These are phyloP conservation scores for Syngnathoides biaculeatus DNA, from an alignment of 2,113 vertebrate genomes.

Conservation along the genomic window DNA sequence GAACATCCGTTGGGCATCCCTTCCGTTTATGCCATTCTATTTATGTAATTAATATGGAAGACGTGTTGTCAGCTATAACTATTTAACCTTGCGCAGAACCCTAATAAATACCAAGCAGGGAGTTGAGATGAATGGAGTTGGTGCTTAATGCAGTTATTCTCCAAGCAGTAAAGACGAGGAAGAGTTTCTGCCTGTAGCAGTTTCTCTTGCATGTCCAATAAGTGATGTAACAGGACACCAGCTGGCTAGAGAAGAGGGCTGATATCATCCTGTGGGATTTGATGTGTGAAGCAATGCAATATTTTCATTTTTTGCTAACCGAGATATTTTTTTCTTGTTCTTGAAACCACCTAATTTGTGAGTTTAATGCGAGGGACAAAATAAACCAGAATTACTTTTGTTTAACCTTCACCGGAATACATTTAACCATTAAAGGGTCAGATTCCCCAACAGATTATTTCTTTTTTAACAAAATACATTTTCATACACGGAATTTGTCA, in stretches of 20 bases:
- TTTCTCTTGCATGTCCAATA: background rate
- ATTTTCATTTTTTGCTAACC: too few species aligned
- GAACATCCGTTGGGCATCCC: conserved; percentile 50
- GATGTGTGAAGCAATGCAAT: conserved; percentile 26
- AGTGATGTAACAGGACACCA: conserved; percentile 13
- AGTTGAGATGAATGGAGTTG: conserved; percentile 14
- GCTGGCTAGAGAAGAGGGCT: conserved; percentile 1
- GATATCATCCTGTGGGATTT: conserved; percentile 2
- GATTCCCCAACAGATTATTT: background rate
- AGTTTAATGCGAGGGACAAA: background rate
- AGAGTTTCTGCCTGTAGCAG: background rate
- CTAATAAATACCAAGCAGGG: conserved; percentile 42
- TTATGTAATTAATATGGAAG: conserved; percentile 62
- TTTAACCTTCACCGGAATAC: background rate
- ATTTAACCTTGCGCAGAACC: conserved; percentile 57
- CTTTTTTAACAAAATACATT: background rate
- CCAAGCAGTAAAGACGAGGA: background rate
- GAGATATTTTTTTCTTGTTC: background rate
- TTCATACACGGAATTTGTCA: background rate
- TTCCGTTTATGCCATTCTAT: conserved; percentile 24
- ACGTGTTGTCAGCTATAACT: conserved; percentile 51
- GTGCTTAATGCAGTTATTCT: conserved; percentile 14
- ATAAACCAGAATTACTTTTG: background rate
- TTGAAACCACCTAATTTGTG: background rate
- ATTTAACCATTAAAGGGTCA: background rate